Evolutionary conservation across 2,113 vertebrate genomes (phyloP).

Genomic region (Vimba vimba): DNA sequence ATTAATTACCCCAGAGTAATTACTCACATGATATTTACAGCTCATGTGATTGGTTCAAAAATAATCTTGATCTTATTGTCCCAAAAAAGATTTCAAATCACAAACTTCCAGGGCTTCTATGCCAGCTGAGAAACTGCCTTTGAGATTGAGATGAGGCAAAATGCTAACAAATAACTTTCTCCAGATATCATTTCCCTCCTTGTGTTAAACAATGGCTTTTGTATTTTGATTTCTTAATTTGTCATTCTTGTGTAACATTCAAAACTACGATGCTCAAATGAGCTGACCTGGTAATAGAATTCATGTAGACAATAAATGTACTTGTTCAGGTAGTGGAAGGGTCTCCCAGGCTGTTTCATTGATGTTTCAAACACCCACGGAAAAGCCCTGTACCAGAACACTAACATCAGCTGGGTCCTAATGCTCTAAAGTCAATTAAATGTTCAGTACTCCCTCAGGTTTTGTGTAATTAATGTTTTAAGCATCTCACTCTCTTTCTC

Average conservation of each 20-base stretch:
- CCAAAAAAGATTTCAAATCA: too few species aligned
- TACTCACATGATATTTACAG: too few species aligned
- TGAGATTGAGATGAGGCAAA: too few species aligned
- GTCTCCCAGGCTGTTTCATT: slow-evolving; percentile 29
- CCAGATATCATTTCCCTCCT: not conserved
- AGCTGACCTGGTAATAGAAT: slow-evolving; percentile 31
- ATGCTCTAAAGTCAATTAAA: slow-evolving; percentile 38
- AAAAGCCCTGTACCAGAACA: slow-evolving; percentile 24
- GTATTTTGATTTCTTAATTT: not conserved
- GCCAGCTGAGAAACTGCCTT: too few species aligned
- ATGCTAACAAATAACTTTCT: not conserved
- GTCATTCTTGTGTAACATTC: not conserved
- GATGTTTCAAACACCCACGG: slow-evolving; percentile 29
- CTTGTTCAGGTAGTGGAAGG: not conserved
- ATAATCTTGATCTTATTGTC: too few species aligned
- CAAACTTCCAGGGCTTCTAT: too few species aligned
- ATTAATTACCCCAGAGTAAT: too few species aligned
- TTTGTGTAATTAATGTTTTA: slow-evolving; percentile 52
- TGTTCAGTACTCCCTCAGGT: slow-evolving; percentile 28
- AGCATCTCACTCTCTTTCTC: slow-evolving; percentile 31
- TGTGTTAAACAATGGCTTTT: not conserved
- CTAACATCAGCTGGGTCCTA: slow-evolving; percentile 38
- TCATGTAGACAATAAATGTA: slow-evolving; percentile 30
- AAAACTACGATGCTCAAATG: not conserved
- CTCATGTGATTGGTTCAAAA: too few species aligned